Evolutionary conservation across 2,113 vertebrate species (phyloP).

Genomic region (Eptatretus burgeri): DNA sequence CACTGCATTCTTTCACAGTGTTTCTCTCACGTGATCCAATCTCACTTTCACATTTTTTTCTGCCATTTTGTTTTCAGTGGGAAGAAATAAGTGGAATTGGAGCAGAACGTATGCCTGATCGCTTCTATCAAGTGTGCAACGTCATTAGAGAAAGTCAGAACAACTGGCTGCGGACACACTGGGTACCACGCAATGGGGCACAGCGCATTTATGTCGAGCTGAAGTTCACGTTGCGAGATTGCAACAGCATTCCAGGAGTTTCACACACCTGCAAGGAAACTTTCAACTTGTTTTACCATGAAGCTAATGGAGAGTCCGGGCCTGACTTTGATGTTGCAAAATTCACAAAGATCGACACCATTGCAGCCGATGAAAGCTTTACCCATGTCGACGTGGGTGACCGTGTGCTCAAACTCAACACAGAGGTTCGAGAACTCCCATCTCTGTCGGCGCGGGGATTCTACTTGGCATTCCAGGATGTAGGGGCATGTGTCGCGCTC

Average conservation of each 20-base stretch:
- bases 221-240: conserved; percentile 73
- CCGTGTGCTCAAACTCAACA: conserved; percentile 64
- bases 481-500: conserved; percentile 67
- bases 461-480: conserved; percentile 91
- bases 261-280: conserved; percentile 92
- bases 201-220: conserved; percentile 65
- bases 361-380: conserved; percentile 83
- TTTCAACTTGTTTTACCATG: conserved; percentile 78
- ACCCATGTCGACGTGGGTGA: conserved; percentile 65
- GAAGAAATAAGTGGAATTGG: conserved; percentile 94
- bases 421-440: conserved; percentile 54
- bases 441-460: conserved; percentile 50
- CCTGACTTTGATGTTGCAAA: conserved; percentile 43
- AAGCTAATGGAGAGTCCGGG: conserved; percentile 53
- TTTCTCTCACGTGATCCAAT: no score
- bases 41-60: no score
- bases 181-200: conserved; percentile 51
- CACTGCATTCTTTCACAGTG: no score
- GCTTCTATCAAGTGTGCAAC: conserved; percentile 89
- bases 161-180: conserved; percentile 74
- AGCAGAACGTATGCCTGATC: conserved; percentile 68
- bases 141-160: conserved; percentile 92
- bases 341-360: conserved; percentile 80
- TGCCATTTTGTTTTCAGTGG: conserved; percentile 28
- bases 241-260: conserved; percentile 85